Evolutionary conservation across 1,140 invertebrate genomes (phyloP).

Genomic region (Rhopalosiphum maidis): DNA sequence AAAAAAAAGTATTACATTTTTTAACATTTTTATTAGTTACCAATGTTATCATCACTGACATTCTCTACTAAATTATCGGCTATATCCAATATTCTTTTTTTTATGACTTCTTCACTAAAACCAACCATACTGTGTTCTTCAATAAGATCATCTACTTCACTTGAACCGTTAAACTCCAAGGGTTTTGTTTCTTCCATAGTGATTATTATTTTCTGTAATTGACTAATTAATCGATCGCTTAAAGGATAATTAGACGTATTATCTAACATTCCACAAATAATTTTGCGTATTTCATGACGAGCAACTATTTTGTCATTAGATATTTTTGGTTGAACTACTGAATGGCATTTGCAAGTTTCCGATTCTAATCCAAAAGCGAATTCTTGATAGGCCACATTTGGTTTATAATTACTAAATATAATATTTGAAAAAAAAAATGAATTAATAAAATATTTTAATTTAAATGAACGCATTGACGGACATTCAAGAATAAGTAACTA

Average conservation of each 20-base stretch:
- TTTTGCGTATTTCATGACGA: conserved; percentile 6
- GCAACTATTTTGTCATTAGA: conserved; percentile 10
- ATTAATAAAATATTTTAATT: not conserved
- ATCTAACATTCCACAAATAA: conserved; percentile 30
- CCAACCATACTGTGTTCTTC: conserved; percentile 20
- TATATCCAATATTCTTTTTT: conserved; percentile 26
- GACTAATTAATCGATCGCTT: not conserved
- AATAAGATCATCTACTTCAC: conserved; percentile 14
- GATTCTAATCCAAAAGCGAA: conserved; percentile 15
- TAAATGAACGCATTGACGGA: not conserved
- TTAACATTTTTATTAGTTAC: not conserved
- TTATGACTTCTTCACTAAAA: not conserved
- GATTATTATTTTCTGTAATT: not conserved
- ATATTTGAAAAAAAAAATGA: not conserved
- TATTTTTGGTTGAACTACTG: not conserved
- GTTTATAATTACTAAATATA: conserved; percentile 6
- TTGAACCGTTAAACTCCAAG: not conserved
- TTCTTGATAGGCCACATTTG: conserved; percentile 22
- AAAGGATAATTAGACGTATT: not conserved
- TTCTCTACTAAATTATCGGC: not conserved
- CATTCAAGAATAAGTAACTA: too few species aligned
- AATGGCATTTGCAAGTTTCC: conserved; percentile 30
- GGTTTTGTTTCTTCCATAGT: not conserved
- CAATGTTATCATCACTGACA: not conserved
- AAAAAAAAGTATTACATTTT: not conserved